phyloP scores from a whole-genome alignment of 2,113 vertebrate genomes.

The Trinectes maculatus region DNA sequence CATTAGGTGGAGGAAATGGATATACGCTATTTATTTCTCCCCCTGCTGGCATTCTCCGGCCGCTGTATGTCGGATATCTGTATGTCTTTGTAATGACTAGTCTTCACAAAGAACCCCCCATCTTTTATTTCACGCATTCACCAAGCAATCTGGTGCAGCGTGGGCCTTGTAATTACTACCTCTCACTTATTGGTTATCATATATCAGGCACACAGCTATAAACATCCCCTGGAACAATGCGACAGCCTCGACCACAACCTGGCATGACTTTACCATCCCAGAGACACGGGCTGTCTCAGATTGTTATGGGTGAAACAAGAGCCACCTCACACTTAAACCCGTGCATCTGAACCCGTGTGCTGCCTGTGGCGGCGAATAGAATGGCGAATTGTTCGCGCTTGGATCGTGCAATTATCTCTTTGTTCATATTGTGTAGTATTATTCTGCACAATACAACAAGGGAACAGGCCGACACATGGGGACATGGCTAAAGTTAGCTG shows the following conservation, averaged over 20 bases:
- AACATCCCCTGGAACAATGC: slow-evolving; percentile 76
- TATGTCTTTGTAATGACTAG: slow-evolving; percentile 68
- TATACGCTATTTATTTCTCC: slow-evolving; percentile 64
- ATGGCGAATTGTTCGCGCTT: slow-evolving; percentile 64
- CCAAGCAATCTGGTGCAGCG: slow-evolving; percentile 63
- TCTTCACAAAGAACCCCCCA: slow-evolving; percentile 58
- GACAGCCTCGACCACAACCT: slow-evolving; percentile 62
- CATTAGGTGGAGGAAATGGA: slow-evolving; percentile 62
- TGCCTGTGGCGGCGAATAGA: slow-evolving; percentile 68
- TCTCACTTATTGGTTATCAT: slow-evolving; percentile 78
- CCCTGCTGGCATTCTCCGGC: slow-evolving; percentile 22
- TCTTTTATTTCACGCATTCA: slow-evolving; percentile 80
- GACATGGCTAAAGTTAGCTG: slow-evolving; percentile 30
- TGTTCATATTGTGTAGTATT: slow-evolving; percentile 49
- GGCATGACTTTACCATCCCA: slow-evolving; percentile 66
- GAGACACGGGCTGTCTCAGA: slow-evolving; percentile 68
- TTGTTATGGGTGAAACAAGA: slow-evolving; percentile 78
- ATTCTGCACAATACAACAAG: slow-evolving; percentile 43
- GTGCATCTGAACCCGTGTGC: slow-evolving; percentile 65
- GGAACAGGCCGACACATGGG: slow-evolving; percentile 21
- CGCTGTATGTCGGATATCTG: slow-evolving; percentile 49
- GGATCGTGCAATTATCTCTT: slow-evolving; percentile 70
- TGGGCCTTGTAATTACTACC: slow-evolving; percentile 78
- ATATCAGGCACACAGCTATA: slow-evolving; percentile 77
- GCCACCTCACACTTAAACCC: slow-evolving; percentile 70